A percentile compares a stretch with the other conserved stretches of the same genome.
These are phyloP conservation scores for Paedocypris sp. DNA, from an alignment of 2,113 vertebrate genomes.

Conservation along the genomic window DNA sequence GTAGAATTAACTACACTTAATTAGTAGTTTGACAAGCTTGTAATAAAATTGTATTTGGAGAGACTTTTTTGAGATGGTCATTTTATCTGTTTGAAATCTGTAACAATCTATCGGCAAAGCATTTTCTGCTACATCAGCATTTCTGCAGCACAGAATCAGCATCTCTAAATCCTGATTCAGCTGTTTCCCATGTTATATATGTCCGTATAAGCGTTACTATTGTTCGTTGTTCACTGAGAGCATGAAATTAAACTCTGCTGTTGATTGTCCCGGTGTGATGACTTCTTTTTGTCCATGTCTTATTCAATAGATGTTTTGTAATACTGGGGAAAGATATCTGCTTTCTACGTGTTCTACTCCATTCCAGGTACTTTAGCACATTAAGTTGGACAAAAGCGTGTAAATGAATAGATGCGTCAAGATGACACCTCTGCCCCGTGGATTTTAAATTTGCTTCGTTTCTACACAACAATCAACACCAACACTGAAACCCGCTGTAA, in stretches of 20 bases:
- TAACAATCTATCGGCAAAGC: neutral
- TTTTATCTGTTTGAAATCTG: neutral
- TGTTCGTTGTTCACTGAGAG: neutral
- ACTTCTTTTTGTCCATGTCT: neutral
- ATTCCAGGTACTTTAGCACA: neutral
- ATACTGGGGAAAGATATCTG: neutral
- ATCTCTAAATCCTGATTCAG: slow-evolving; percentile 10
- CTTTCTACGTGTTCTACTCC: neutral
- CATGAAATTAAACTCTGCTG: slow-evolving; percentile 8
- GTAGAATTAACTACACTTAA: neutral
- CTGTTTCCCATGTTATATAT: slow-evolving; percentile 8
- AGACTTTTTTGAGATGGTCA: neutral
- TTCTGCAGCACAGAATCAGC: neutral
- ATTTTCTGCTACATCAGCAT: neutral
- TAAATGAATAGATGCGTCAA: neutral
- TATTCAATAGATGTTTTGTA: neutral
- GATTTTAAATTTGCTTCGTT: neutral
- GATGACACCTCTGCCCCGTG: neutral
- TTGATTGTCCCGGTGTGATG: neutral
- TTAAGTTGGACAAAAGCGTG: neutral
- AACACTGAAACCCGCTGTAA: neutral
- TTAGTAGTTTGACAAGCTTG: too few species aligned
- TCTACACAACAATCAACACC: neutral
- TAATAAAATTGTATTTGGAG: too few species aligned
- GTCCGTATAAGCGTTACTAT: neutral